A percentile compares a stretch with the other conserved stretches of the same genome.
These are phyloP conservation scores for Solenodon paradoxus DNA, from an alignment of 2,113 vertebrate species.

Conservation along the genomic window DNA sequence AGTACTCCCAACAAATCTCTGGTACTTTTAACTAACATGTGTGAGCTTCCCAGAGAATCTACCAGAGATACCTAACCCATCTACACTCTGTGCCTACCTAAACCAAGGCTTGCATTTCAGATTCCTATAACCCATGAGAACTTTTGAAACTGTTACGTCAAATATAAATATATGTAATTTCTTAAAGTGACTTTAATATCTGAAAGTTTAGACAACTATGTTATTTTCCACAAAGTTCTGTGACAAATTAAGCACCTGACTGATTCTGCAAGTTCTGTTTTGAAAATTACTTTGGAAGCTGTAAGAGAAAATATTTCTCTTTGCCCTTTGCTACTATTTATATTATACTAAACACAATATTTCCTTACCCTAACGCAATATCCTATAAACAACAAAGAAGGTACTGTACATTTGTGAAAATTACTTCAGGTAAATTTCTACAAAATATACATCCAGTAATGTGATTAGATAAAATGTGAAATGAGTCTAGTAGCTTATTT, in stretches of 20 bases:
- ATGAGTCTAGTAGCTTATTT: background rate
- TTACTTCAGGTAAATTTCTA: background rate
- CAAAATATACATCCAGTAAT: background rate
- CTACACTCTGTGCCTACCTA: background rate
- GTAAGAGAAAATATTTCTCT: too few relatives aligned
- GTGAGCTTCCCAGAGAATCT: background rate
- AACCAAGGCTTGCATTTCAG: background rate
- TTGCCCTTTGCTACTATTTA: too few relatives aligned
- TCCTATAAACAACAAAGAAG: background rate
- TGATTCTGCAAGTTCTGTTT: too few relatives aligned
- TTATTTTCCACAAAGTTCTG: too few relatives aligned
- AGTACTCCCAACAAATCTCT: background rate
- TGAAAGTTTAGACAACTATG: too few relatives aligned
- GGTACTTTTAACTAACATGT: background rate
- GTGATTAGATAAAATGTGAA: background rate
- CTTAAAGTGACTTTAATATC: too few relatives aligned
- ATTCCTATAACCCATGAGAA: background rate
- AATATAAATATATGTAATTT: too few relatives aligned
- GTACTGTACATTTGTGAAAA: background rate
- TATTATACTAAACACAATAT: background rate
- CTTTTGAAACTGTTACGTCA: too few relatives aligned
- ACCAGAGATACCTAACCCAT: accelerated
- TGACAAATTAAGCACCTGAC: too few relatives aligned
- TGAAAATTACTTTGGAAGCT: too few relatives aligned
- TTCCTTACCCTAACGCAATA: background rate